phyloP scores from a whole-genome alignment of 2,113 vertebrate genomes.

The Ciconia stormi region DNA sequence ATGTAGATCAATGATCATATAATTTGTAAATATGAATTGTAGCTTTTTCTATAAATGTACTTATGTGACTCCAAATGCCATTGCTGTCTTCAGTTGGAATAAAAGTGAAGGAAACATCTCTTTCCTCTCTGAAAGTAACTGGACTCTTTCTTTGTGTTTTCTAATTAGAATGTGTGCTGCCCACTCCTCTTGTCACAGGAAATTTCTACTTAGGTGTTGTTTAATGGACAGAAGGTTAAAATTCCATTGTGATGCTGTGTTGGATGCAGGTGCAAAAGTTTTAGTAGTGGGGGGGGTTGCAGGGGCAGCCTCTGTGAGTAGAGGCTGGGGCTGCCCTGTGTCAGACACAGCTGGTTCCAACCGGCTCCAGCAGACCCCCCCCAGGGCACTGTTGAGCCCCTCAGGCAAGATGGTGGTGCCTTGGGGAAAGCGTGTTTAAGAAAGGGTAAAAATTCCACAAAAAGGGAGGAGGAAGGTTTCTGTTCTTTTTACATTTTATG shows the following conservation, averaged over 20 bases:
- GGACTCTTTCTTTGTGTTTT: neutral
- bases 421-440: neutral
- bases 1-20: neutral
- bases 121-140: neutral
- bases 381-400: neutral
- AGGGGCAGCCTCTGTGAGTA: neutral
- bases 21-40: neutral
- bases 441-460: neutral
- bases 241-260: neutral
- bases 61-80: neutral
- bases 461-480: neutral
- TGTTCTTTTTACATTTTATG: neutral
- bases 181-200: neutral
- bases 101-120: neutral
- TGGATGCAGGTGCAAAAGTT: neutral
- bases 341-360: fast-evolving
- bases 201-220: neutral
- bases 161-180: neutral
- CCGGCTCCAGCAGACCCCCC: fast-evolving
- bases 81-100: neutral
- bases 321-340: fast-evolving
- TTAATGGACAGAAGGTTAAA: neutral
- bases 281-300: neutral
- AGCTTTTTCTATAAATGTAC: neutral
- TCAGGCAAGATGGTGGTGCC: neutral